phyloP scores from a whole-genome alignment of 1,140 invertebrate genomes.

The Calosoma granatense region DNA sequence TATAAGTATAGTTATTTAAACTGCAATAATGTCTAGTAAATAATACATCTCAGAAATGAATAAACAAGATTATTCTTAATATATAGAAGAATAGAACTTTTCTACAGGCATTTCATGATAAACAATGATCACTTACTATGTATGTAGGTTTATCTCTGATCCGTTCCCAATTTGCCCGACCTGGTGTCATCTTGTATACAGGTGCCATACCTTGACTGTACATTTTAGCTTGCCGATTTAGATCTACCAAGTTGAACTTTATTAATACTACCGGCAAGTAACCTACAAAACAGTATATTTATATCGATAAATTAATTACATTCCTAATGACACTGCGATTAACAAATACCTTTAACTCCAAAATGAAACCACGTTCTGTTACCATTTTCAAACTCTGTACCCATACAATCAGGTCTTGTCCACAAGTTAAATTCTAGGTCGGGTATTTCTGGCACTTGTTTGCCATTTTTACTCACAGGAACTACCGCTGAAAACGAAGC shows the following conservation, averaged over 20 bases:
- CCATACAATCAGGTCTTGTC: slow-evolving; percentile 81
- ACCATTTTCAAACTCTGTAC: slow-evolving; percentile 80
- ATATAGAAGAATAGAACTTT: too few species aligned
- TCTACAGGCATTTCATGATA: too few species aligned
- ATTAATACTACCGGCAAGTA: slow-evolving; percentile 47
- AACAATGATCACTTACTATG: slow-evolving; percentile 40
- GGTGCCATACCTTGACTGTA: slow-evolving; percentile 87
- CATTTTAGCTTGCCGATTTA: slow-evolving; percentile 84
- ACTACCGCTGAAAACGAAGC: slow-evolving; percentile 21
- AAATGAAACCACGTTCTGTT: slow-evolving; percentile 94
- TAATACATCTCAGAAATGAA: too few species aligned
- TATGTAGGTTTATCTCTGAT: slow-evolving; percentile 61
- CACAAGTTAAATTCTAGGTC: slow-evolving; percentile 84
- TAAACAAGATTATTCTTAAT: too few species aligned
- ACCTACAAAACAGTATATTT: slow-evolving; percentile 26
- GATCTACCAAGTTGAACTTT: slow-evolving; percentile 75
- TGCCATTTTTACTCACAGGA: slow-evolving; percentile 18
- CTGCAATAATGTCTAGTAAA: too few species aligned
- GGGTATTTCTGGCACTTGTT: slow-evolving; percentile 34
- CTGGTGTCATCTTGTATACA: slow-evolving; percentile 58
- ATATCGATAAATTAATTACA: slow-evolving; percentile 9
- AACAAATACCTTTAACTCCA: slow-evolving; percentile 47
- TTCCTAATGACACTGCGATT: neutral
- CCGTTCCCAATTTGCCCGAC: slow-evolving; percentile 67
- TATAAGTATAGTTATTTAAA: too few species aligned